Conservation (phyloP, 2,797 vertebrate species). For the Otolemur crassicaudatus region DNA sequence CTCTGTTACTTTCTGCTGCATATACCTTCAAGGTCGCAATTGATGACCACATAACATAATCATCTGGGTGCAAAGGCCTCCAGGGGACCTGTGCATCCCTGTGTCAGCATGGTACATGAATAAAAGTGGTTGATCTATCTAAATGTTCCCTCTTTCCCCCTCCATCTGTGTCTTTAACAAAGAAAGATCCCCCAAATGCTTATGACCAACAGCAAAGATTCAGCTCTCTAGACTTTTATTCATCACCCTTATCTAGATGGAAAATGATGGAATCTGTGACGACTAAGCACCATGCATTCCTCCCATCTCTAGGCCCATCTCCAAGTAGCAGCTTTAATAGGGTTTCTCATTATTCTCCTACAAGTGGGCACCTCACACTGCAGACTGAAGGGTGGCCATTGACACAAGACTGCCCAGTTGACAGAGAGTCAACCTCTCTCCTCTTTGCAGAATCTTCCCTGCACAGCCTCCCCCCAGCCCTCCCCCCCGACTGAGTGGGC, state of each 20-base stretch:
- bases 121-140: neutral
- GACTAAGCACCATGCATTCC: rapidly evolving
- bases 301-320: neutral
- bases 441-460: neutral
- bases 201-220: neutral
- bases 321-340: neutral
- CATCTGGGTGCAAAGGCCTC: neutral
- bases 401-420: neutral
- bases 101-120: neutral
- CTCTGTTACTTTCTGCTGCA: neutral
- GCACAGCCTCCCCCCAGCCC: rapidly evolving
- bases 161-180: neutral
- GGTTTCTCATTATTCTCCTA: neutral
- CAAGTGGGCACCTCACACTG: rapidly evolving
- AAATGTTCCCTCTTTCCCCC: neutral
- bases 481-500: neutral
- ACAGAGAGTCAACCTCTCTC: neutral
- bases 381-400: rapidly evolving
- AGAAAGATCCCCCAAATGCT: neutral
- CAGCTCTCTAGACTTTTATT: neutral
- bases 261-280: neutral
- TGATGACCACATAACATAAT: neutral
- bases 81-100: neutral
- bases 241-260: neutral
- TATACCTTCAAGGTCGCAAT: neutral